These are phyloP conservation scores for Drosophila bifasciata DNA, from an alignment of 1,140 invertebrate genomes.

Conservation along the genomic window DNA sequence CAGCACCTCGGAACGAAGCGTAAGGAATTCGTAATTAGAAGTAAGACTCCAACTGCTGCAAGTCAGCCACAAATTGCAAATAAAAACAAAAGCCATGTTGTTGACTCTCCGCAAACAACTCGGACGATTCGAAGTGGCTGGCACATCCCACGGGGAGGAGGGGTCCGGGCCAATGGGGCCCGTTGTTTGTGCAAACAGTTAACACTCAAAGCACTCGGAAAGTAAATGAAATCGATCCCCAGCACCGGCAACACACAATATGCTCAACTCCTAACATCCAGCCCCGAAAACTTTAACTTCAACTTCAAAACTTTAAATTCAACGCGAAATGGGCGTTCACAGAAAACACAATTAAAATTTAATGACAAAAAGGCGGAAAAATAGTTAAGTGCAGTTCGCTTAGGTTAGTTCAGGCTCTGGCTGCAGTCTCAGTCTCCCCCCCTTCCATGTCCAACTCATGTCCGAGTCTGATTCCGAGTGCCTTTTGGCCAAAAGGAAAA, in stretches of 20 bases:
- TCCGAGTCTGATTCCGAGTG: constrained; percentile 11
- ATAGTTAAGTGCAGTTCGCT: constrained; percentile 46
- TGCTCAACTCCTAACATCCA: constrained; percentile 26
- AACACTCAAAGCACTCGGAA: constrained; percentile 58
- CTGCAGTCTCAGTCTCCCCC: constrained; percentile 26
- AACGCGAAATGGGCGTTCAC: constrained; percentile 51
- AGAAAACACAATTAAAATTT: constrained; percentile 80
- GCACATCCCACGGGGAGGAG: too few species aligned
- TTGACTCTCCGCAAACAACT: constrained; percentile 68
- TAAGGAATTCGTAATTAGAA: constrained; percentile 79
- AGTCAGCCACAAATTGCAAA: constrained; percentile 74
- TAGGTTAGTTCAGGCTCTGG: neutral
- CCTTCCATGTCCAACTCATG: neutral
- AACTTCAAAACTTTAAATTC: too few species aligned
- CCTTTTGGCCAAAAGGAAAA: constrained; percentile 18
- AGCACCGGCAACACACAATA: constrained; percentile 21
- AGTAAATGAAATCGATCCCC: constrained; percentile 58
- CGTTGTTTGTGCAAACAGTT: constrained; percentile 76
- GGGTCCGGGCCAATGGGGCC: too few species aligned
- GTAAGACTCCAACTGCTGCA: constrained; percentile 65
- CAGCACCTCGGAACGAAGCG: constrained; percentile 57
- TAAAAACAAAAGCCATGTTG: constrained; percentile 70
- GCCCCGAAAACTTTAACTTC: neutral
- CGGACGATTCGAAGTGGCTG: constrained; percentile 17
- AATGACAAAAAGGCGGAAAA: constrained; percentile 81